Conservation (phyloP, 2,113 vertebrate species). For the Pelecanus crispus region DNA sequence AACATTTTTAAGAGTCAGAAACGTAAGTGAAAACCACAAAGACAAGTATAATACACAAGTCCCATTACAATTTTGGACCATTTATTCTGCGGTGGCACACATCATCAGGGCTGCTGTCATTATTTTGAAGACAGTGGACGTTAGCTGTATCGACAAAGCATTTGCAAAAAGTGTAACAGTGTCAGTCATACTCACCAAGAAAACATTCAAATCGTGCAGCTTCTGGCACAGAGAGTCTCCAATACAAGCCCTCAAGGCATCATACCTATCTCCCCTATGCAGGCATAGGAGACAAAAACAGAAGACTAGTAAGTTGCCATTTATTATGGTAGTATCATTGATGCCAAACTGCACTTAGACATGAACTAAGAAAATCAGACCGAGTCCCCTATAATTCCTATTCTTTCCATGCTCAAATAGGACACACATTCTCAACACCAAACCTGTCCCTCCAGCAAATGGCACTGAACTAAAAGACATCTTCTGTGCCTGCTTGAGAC, state of each 20-base stretch:
- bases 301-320: background rate
- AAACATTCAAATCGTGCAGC: slow-evolving; percentile 87
- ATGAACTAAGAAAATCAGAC: background rate
- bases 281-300: background rate
- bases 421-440: background rate
- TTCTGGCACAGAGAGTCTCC: slow-evolving; percentile 87
- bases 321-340: background rate
- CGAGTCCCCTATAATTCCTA: background rate
- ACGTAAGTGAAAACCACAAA: background rate
- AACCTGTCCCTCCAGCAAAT: background rate
- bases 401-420: background rate
- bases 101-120: background rate
- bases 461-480: background rate
- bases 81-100: background rate
- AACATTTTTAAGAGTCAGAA: background rate
- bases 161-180: background rate
- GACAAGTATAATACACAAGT: background rate
- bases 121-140: background rate
- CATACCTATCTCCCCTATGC: slow-evolving; percentile 88
- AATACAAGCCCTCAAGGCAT: slow-evolving; percentile 90
- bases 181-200: slow-evolving; percentile 83
- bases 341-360: background rate
- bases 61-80: background rate
- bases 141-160: background rate
- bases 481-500: background rate